phyloP scores from a whole-genome alignment of 2,888 invertebrate species.

The Dinocampus coccinellae region DNA sequence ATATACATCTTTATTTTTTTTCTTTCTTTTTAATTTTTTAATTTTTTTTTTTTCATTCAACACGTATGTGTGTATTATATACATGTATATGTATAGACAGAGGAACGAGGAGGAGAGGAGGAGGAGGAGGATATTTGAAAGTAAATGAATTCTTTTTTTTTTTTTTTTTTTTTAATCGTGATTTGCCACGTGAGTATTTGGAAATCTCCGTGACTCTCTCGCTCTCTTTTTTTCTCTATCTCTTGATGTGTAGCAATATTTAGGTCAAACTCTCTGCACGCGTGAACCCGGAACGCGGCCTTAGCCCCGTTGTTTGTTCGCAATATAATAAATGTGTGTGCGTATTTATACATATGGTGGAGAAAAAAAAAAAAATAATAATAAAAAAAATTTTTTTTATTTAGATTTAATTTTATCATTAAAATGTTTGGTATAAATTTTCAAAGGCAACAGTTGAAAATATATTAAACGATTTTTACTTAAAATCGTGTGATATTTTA shows the following conservation, averaged over 20 bases:
- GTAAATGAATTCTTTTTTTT: too few relatives aligned
- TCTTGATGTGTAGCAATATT: constrained; percentile 12
- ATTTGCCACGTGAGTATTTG: constrained; percentile 3
- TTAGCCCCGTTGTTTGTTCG: constrained; percentile 43
- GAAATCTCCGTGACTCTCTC: too few relatives aligned
- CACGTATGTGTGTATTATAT: too few relatives aligned
- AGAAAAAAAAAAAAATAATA: constrained; percentile 21
- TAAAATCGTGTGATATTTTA: too few relatives aligned
- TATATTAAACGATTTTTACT: too few relatives aligned
- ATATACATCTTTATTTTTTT: background rate
- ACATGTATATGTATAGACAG: too few relatives aligned
- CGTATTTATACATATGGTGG: constrained; percentile 28
- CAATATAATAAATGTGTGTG: constrained; percentile 27
- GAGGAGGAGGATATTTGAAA: too few relatives aligned
- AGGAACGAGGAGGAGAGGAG: too few relatives aligned
- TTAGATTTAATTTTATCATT: too few relatives aligned
- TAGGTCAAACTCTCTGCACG: constrained; percentile 28
- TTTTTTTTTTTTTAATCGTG: background rate
- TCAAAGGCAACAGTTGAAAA: too few relatives aligned
- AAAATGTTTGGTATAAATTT: too few relatives aligned
- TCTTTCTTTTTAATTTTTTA: background rate
- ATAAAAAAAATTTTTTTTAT: background rate
- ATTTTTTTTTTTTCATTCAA: background rate
- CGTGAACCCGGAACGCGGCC: constrained; percentile 42
- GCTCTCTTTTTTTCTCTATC: too few relatives aligned